Evolutionary conservation across 2,797 vertebrate genomes (phyloP).

Genomic region (Megaceryle alcyon): DNA sequence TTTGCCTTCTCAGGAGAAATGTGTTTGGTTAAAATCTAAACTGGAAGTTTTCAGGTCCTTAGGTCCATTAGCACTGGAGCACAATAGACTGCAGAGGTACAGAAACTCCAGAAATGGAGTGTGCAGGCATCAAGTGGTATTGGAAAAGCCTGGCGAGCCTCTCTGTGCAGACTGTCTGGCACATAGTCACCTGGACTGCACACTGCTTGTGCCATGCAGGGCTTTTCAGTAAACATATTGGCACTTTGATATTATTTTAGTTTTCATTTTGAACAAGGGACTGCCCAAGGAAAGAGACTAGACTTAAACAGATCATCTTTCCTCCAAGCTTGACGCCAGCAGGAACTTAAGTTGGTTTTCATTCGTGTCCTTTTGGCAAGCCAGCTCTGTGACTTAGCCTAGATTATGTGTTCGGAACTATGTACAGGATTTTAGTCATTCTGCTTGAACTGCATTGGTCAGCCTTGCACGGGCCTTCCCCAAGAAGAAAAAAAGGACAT

Average conservation of each 20-base stretch:
- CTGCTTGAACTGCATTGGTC: not conserved
- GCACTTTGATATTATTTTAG: conserved; percentile 21
- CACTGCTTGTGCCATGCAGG: not conserved
- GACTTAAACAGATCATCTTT: conserved; percentile 65
- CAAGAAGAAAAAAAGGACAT: not conserved
- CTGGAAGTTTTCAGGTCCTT: not conserved
- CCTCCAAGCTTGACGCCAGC: conserved; percentile 31
- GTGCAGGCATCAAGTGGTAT: not conserved
- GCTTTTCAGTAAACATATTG: conserved; percentile 34
- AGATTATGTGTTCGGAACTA: conserved; percentile 35
- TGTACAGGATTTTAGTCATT: conserved; percentile 17
- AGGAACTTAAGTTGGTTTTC: conserved; percentile 49
- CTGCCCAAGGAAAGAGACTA: conserved; percentile 59
- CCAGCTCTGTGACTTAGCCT: conserved; percentile 13
- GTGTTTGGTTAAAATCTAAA: not conserved
- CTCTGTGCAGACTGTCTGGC: not conserved
- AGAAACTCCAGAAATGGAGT: not conserved
- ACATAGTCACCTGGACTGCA: not conserved
- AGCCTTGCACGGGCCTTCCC: not conserved
- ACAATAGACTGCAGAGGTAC: not conserved
- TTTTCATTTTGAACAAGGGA: conserved; percentile 34
- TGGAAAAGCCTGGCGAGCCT: not conserved
- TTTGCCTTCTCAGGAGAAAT: not conserved
- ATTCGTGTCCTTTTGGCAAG: conserved; percentile 46
- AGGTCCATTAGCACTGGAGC: not conserved